Evolutionary conservation across 2,888 invertebrate genomes (phyloP), one percentile per base, ranked within the genome.

Genomic region (Spisula solida): DNA sequence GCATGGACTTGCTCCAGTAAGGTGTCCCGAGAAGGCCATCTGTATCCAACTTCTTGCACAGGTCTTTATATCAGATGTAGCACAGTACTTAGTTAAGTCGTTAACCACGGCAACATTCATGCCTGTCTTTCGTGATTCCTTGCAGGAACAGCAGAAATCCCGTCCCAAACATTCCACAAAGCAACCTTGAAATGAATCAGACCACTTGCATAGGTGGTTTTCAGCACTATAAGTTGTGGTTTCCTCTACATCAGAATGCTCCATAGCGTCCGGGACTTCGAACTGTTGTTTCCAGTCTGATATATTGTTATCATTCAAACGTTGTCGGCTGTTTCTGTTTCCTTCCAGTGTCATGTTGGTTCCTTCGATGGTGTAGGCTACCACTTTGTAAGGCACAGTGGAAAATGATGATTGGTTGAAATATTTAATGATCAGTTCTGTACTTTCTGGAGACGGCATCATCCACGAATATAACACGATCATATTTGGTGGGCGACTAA

Each of bases 161-260:
- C n/a, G n/a, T n/a, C n/a, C n/a, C n/a, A n/a, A n/a, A n/a, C n/a
- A n/a, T n/a, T n/a, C n/a, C n/a, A 81, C 31, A 4, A 81, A 16
- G 20, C 81, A 81, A 20, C 81, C 81, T 56, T 81, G 81, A 51
- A 81, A 81, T 31, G 81, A 31, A 14, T 29, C 70, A 8, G 29
- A 12, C 70, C 10, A 31, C 12, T 70, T 29, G 29, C 70, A 70
- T 5, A 31, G 29, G 10, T 70, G 12, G 70, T 14, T 31, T 70
- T 29, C 70, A 5, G 29, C n/a, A 31, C 4, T n/a, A 0, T 4
- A 29, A n/a, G n/a, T 12, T 29, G 1, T n/a, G 16, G 14, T 12
- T 31, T 70, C 16, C 70, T 70, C 70, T 29, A n/a, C 31, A 14
- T 1, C 47, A n/a, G n/a, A 16, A 14, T 4, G 12, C 2, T 16